A percentile compares a stretch with the other conserved stretches of the same genome.
These are phyloP conservation scores for Tipula unca DNA, from an alignment of 2,888 invertebrate genomes.

Conservation along the genomic window DNA sequence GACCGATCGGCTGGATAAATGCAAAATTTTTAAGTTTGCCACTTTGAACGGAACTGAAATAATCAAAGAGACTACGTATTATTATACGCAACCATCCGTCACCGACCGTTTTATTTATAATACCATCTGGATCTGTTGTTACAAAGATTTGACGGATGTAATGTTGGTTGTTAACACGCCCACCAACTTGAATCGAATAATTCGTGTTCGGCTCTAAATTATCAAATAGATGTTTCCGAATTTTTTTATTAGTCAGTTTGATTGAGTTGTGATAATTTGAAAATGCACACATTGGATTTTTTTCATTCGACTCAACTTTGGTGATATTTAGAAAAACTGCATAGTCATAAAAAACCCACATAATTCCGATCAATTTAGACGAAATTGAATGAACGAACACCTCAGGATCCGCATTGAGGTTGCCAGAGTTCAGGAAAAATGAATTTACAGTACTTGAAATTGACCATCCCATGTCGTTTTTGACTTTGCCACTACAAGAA, in stretches of 20 bases:
- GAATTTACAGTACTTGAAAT: background rate
- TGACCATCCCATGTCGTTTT: background rate
- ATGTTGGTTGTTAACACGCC: background rate
- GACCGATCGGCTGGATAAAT: conserved; percentile 23
- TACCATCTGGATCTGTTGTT: background rate
- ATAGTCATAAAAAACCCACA: background rate
- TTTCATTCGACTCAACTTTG: background rate
- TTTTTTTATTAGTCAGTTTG: background rate
- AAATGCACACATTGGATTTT: background rate
- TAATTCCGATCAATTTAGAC: background rate
- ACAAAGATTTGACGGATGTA: background rate
- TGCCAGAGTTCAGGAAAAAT: too few species aligned
- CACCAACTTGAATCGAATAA: background rate
- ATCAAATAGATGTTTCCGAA: background rate
- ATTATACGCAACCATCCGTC: background rate
- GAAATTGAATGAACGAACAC: background rate
- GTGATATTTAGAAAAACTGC: background rate
- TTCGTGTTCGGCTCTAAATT: background rate
- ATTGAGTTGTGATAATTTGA: background rate
- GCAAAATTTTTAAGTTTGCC: background rate
- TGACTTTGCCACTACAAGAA: background rate
- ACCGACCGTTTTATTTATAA: background rate
- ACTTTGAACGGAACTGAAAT: background rate
- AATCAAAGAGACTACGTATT: background rate
- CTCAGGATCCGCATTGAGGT: too few species aligned